Conservation (phyloP, 2,113 vertebrate species). For the cattle (Bos taurus) region DNA sequence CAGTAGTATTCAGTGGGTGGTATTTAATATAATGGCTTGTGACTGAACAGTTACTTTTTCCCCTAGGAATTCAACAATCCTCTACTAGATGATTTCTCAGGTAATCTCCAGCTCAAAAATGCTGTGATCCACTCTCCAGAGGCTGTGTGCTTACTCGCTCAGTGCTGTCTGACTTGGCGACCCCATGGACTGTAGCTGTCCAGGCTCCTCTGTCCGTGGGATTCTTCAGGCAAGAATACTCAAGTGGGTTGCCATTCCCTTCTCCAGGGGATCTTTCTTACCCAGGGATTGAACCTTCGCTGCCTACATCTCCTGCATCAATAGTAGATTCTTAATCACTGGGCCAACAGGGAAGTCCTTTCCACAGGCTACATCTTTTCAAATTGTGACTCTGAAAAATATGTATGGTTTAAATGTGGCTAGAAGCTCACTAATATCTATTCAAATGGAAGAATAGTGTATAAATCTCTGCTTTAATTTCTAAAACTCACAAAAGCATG, state of each 20-base stretch:
- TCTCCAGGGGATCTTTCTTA: background rate
- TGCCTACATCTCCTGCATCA: background rate
- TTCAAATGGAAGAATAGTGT: background rate
- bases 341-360: background rate
- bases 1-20: background rate
- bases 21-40: background rate
- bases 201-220: background rate
- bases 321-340: background rate
- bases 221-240: background rate
- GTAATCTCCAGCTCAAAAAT: background rate
- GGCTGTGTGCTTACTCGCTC: background rate
- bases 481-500: constrained; percentile 36
- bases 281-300: accelerated
- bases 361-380: background rate
- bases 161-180: background rate
- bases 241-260: background rate
- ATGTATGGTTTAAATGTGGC: background rate
- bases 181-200: background rate
- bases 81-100: background rate
- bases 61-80: background rate
- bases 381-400: constrained; percentile 24
- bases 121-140: background rate
- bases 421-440: constrained; percentile 9
- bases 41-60: background rate
- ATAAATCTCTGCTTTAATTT: constrained; percentile 43